phyloP scores from a whole-genome alignment of 2,113 vertebrate genomes.

The Dunckerocampus dactyliophorus region DNA sequence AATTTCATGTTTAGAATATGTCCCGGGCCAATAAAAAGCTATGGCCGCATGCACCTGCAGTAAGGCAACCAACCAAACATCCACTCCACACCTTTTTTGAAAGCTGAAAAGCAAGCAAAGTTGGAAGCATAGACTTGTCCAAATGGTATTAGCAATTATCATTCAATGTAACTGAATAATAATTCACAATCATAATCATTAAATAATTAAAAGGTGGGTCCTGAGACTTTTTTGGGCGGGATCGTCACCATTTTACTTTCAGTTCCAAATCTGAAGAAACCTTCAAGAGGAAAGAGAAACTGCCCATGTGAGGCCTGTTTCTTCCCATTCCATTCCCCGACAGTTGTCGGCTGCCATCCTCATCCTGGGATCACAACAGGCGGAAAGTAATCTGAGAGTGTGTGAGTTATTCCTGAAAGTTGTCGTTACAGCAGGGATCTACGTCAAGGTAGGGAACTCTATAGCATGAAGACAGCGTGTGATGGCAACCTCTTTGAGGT shows the following conservation, averaged over 20 bases:
- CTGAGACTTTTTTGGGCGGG: not conserved
- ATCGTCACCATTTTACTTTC: conserved; percentile 24
- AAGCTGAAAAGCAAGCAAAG: too few relatives aligned
- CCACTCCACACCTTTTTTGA: too few relatives aligned
- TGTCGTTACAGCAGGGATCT: conserved; percentile 43
- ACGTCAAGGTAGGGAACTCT: conserved; percentile 27
- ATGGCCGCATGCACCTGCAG: too few relatives aligned
- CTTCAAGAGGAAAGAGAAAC: not conserved
- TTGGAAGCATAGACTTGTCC: too few relatives aligned
- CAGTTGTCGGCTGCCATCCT: conserved; percentile 1
- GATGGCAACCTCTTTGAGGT: conserved; percentile 36
- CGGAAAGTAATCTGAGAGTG: conserved; percentile 7
- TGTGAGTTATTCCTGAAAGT: conserved; percentile 37
- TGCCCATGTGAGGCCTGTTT: not conserved
- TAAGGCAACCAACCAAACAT: too few relatives aligned
- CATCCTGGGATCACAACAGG: conserved; percentile 29
- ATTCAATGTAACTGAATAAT: not conserved
- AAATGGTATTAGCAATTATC: too few relatives aligned
- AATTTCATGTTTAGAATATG: too few relatives aligned
- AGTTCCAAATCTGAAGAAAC: conserved; percentile 15
- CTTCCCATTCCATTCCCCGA: not conserved
- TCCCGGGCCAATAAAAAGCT: too few relatives aligned
- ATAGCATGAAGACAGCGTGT: conserved; percentile 32
- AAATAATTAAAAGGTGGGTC: too few relatives aligned
- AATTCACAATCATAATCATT: not conserved